A percentile compares a stretch with the other conserved stretches of the same genome.
These are phyloP conservation scores for Brotogeris chrysoptera DNA, from an alignment of 2,797 vertebrate genomes.

Conservation along the genomic window DNA sequence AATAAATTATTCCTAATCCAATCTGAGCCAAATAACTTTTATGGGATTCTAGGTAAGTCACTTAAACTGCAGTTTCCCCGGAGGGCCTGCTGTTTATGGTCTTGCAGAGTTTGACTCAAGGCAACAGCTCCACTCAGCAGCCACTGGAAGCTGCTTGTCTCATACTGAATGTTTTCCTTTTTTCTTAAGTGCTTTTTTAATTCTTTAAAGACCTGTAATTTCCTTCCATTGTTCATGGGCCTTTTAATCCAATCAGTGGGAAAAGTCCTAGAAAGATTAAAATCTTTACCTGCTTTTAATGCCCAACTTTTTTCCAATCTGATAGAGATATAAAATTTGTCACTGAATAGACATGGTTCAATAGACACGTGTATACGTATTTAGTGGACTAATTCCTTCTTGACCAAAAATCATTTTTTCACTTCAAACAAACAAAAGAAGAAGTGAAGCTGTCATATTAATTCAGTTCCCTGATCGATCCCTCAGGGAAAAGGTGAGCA, in stretches of 20 bases:
- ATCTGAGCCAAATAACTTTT: not conserved
- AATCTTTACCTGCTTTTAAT: conserved; percentile 17
- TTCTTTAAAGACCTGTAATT: not conserved
- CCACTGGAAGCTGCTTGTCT: not conserved
- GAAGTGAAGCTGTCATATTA: conserved; percentile 47
- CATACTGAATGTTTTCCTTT: not conserved
- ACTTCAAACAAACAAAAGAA: conserved; percentile 57
- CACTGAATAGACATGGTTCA: conserved; percentile 14
- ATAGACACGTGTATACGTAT: not conserved
- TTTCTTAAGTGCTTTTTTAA: not conserved
- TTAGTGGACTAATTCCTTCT: conserved; percentile 40
- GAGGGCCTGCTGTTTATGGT: not conserved
- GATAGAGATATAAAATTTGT: conserved; percentile 37
- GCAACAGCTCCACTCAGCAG: not conserved
- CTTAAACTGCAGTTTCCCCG: not conserved
- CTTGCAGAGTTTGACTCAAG: not conserved
- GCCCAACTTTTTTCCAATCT: not conserved
- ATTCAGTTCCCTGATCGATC: conserved; percentile 49
- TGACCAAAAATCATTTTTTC: conserved; percentile 23
- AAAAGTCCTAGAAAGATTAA: not conserved
- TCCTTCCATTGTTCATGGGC: not conserved
- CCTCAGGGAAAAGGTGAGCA: conserved; percentile 58
- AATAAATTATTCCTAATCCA: not conserved
- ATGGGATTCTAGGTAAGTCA: not conserved
- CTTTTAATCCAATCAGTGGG: not conserved